These are phyloP conservation scores for Ancistrus triradiatus DNA, from an alignment of 2,113 vertebrate genomes.

Conservation along the genomic window DNA sequence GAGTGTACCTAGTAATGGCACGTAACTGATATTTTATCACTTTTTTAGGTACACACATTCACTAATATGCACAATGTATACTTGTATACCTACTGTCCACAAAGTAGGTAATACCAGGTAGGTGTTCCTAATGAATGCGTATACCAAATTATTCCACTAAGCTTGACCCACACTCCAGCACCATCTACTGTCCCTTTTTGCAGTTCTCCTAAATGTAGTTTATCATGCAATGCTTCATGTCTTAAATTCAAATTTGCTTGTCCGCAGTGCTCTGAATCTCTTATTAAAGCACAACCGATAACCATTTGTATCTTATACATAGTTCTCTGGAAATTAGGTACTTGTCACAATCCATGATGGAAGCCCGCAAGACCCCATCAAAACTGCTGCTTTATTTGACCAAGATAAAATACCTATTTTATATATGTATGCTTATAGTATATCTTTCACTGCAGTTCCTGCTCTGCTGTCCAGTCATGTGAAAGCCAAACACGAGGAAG, in stretches of 20 bases:
- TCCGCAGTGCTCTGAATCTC: no score
- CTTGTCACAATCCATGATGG: background rate
- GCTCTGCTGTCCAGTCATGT: background rate
- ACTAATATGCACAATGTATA: no score
- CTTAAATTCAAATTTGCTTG: no score
- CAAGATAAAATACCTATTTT: background rate
- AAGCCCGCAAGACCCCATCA: background rate
- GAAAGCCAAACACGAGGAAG: conserved; percentile 1
- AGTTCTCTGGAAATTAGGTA: no score
- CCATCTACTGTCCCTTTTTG: background rate
- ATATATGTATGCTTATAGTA: background rate
- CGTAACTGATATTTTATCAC: no score
- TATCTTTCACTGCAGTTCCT: conserved; percentile 15
- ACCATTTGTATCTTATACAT: background rate
- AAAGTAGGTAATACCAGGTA: no score
- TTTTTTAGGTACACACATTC: no score
- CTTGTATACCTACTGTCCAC: background rate
- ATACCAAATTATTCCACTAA: no score
- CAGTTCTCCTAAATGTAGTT: background rate
- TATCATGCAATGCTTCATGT: background rate
- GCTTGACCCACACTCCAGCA: background rate
- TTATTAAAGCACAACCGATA: no score
- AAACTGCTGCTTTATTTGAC: background rate
- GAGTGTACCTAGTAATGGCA: no score
- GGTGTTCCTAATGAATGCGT: no score